Evolutionary conservation across 2,797 vertebrate genomes (phyloP), one percentile per base, ranked within the genome.

Genomic region (Sebastes taczanowskii): DNA sequence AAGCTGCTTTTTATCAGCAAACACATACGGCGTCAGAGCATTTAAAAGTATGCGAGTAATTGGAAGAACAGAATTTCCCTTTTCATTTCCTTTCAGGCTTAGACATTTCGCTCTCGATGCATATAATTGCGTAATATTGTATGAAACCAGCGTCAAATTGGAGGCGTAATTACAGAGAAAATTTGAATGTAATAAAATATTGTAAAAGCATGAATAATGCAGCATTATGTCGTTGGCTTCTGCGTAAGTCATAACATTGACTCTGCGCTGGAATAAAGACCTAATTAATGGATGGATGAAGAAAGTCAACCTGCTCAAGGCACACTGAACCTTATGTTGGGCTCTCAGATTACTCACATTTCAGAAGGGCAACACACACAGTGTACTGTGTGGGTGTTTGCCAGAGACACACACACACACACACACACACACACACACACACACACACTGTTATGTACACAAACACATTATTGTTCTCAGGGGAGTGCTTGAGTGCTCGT

Each of bases 281-380:
- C 78, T 83, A 90, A 91, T 91, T 90, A 86, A 85, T 83, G 76
- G 63, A 67, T 82, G 70, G 34, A 82, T 85, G 74, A 78, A 88
- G 72, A 75, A 83, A 88, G 87, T 68, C 35, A 63, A 77, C 80
- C 68, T 77, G 71, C 87, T 89, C 14, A 29, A 71, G 85, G 81
- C 84, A 2, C 67, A 42, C 20, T 70, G 69, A 58, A 82, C 71
- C 74, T 88, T 80, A 64, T 89, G 85, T 88, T 86, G 68, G 52
- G 23, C 76, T 67, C 67, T 86, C 63, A 63, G 61, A 86, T 85
- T 66, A 81, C 79, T 84, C 87, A 61, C 80, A 70, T 83, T 85
- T 86, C 73, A 74, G 52, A 58, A 67, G 62, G 71, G 63, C 69
- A 80, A 56, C 73, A 72, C 56, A 46, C 42, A n/a, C 30, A 34